Evolutionary conservation across 2,797 vertebrate genomes (phyloP), one percentile per base, ranked within the genome.

Genomic region (Ceryle rudis): DNA sequence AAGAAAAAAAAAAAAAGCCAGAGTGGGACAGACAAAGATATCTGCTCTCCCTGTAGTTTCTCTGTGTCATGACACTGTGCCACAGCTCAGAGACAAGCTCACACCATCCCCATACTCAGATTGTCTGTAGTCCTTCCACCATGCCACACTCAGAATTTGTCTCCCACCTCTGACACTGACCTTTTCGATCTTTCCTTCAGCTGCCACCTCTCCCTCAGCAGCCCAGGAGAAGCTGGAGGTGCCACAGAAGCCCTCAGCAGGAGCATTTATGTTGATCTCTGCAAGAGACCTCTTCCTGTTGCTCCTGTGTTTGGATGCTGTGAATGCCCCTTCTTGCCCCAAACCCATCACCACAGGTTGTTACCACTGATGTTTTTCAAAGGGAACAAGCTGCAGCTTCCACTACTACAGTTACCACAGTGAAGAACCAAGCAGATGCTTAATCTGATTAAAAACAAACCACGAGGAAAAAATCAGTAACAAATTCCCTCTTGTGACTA

Each of bases 71-170:
- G 55, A 72, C 4, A 1, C 49, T 16, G 19, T 1, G 3, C 7
- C 55, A 66, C 3, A 37, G 47, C 28, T 49, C 84, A 67, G 37
- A 57, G 35, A 71, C 21, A 14, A 29, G 16, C 26, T 81, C 39
- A 66, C 2, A 1, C 22, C 4, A 1, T 31, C 18, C n/a, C 25
- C 14, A 9, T 1, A 31, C 29, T 41, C 39, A 41, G 39, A 26
- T 7, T 86, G n/a, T 44, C 66, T 70, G 33, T 44, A 35, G 35
- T 25, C 20, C 44, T 26, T 49, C 51, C 31, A 8, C 42, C 8
- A 10, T 26, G n/a, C 22, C 57, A 22, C 17, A 6, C 15, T 54
- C 47, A 42, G 44, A 37, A 58, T 82, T 93, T 57, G 5, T 41
- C 4, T 65, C 18, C 14, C 8, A 81, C 12, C 31, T 23, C 35